phyloP scores from a whole-genome alignment of 2,797 vertebrate species.

The Myioborus miniatus region DNA sequence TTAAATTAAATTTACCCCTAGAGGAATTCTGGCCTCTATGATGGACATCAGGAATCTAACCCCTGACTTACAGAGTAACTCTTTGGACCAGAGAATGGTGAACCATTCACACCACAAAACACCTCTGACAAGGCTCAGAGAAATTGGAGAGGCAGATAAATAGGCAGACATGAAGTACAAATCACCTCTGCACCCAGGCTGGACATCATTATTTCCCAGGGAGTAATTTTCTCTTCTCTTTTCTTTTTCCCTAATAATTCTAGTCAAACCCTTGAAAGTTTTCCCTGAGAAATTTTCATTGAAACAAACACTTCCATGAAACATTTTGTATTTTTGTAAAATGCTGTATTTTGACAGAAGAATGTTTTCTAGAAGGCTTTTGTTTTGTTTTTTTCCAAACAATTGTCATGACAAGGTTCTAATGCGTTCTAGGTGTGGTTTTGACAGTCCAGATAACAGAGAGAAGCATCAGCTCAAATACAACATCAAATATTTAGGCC shows the following conservation, averaged over 20 bases:
- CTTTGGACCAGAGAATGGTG: neutral
- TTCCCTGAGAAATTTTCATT: neutral
- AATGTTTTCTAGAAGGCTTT: neutral
- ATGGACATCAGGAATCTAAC: neutral
- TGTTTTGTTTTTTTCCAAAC: neutral
- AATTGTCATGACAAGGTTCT: slow-evolving; percentile 28
- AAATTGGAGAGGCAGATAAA: neutral
- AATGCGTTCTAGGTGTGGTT: neutral
- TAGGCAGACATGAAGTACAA: neutral
- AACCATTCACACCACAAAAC: neutral
- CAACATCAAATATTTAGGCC: neutral
- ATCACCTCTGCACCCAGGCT: neutral
- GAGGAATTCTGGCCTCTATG: neutral
- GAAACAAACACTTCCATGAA: neutral
- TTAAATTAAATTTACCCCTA: neutral
- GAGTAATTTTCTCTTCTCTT: neutral
- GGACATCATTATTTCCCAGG: neutral
- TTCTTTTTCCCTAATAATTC: neutral
- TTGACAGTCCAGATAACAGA: neutral
- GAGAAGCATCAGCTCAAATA: slow-evolving; percentile 5
- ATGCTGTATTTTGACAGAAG: slow-evolving; percentile 20
- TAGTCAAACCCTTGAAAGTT: neutral
- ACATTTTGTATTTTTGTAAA: neutral
- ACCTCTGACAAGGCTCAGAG: neutral
- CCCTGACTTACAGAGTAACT: neutral